Conservation (phyloP, 2,797 vertebrate genomes). For the Gallirallus australis region DNA sequence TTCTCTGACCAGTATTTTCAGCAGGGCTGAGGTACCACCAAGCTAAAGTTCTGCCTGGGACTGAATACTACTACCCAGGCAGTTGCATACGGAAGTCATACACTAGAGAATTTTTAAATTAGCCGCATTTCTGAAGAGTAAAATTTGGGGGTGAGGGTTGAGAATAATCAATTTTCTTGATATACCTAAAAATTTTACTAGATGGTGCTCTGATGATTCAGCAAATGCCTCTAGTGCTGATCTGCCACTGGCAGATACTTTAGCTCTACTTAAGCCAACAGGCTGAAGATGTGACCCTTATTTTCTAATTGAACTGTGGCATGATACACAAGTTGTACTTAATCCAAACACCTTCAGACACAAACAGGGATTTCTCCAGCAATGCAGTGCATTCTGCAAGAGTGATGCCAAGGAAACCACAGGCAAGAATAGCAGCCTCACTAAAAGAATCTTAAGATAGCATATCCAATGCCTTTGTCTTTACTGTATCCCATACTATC, state of each 20-base stretch:
- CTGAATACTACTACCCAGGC: background rate
- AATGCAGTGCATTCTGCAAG: background rate
- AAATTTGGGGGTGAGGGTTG: background rate
- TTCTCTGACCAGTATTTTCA: background rate
- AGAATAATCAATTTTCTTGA: background rate
- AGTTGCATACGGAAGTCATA: background rate
- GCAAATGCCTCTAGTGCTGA: background rate
- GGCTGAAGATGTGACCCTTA: background rate
- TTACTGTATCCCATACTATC: background rate
- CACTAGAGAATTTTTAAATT: too few species aligned
- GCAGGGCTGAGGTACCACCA: background rate
- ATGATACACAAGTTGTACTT: background rate
- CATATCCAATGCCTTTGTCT: background rate
- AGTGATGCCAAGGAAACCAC: conserved; percentile 4
- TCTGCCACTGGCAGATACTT: background rate
- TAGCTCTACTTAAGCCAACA: background rate
- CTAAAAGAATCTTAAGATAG: background rate
- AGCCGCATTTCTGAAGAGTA: background rate
- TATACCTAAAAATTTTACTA: background rate
- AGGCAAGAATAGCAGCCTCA: conserved; percentile 1
- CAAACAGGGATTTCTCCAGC: conserved; percentile 13
- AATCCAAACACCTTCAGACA: background rate
- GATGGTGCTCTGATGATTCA: background rate
- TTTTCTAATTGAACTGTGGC: conserved; percentile 9
- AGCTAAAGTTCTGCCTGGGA: background rate